A percentile compares a stretch with the other conserved stretches of the same genome.
Conservation (phyloP, 2,797 vertebrate species). For the Bufotes viridis region DNA sequence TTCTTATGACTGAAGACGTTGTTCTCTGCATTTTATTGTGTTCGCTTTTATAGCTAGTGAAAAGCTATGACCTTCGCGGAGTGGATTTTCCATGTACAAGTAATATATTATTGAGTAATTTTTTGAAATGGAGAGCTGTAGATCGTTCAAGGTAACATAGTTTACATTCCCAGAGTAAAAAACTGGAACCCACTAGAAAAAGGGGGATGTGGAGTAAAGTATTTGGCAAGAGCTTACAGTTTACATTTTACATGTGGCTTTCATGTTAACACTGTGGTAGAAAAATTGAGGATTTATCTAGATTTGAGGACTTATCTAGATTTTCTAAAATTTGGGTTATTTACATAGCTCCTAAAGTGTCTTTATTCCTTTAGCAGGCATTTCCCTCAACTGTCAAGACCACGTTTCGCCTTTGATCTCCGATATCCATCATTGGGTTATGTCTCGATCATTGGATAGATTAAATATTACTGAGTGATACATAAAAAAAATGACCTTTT, state of each 20-base stretch:
- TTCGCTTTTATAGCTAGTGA: background rate
- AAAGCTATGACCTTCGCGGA: background rate
- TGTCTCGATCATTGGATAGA: no score
- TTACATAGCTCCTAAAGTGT: no score
- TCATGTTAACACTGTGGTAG: constrained; percentile 16
- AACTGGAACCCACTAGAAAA: background rate
- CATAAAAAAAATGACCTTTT: no score
- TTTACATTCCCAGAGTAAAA: background rate
- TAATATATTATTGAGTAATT: background rate
- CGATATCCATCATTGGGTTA: no score
- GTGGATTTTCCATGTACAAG: background rate
- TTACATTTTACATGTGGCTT: constrained; percentile 29
- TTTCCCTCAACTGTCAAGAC: no score
- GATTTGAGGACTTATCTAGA: no score
- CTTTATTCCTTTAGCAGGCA: no score
- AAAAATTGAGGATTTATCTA: background rate
- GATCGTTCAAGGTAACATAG: background rate
- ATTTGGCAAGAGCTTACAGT: background rate
- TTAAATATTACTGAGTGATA: no score
- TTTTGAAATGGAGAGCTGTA: background rate
- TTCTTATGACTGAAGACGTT: no score
- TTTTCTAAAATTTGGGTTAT: no score
- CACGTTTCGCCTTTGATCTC: no score
- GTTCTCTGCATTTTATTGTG: background rate
- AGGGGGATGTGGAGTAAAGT: background rate